phyloP scores from a whole-genome alignment of 2,888 invertebrate species.

The Clepsis dumicolana region DNA sequence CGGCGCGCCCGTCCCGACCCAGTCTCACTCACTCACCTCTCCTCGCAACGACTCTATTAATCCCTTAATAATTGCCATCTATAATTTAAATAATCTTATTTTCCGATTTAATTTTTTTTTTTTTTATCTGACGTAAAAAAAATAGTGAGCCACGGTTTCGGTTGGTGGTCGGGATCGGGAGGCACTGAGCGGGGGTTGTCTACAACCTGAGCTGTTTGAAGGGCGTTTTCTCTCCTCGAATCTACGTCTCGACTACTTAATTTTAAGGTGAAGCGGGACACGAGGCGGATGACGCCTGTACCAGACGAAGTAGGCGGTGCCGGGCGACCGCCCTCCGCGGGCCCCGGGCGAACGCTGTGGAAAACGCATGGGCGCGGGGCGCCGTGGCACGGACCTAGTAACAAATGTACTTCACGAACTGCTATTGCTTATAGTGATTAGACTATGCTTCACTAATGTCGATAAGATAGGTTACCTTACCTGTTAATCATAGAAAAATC shows the following conservation, averaged over 20 bases:
- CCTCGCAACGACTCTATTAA: constrained; percentile 30
- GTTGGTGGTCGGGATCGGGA: neutral
- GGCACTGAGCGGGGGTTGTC: constrained; percentile 16
- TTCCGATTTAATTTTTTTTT: neutral
- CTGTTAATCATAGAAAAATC: neutral
- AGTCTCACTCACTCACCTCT: constrained; percentile 44
- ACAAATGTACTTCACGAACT: constrained; percentile 83
- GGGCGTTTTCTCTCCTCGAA: constrained; percentile 71
- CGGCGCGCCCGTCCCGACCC: constrained; percentile 44
- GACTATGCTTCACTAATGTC: constrained; percentile 57
- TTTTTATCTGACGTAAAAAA: neutral
- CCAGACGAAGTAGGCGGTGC: constrained; percentile 85
- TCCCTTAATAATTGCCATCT: neutral
- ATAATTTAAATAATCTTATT: neutral
- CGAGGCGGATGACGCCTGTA: constrained; percentile 83
- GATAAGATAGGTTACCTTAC: constrained; percentile 55
- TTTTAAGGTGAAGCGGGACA: constrained; percentile 79
- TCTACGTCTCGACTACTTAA: constrained; percentile 64
- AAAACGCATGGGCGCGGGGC: constrained; percentile 80
- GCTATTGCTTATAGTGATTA: constrained; percentile 74
- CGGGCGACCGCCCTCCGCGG: constrained; percentile 83
- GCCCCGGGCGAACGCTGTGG: constrained; percentile 79
- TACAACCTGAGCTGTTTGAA: constrained; percentile 57
- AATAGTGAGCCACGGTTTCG: neutral
- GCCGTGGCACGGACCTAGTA: constrained; percentile 78